Evolutionary conservation across 2,888 invertebrate genomes (phyloP).

Genomic region (Oscheius myriophilus): DNA sequence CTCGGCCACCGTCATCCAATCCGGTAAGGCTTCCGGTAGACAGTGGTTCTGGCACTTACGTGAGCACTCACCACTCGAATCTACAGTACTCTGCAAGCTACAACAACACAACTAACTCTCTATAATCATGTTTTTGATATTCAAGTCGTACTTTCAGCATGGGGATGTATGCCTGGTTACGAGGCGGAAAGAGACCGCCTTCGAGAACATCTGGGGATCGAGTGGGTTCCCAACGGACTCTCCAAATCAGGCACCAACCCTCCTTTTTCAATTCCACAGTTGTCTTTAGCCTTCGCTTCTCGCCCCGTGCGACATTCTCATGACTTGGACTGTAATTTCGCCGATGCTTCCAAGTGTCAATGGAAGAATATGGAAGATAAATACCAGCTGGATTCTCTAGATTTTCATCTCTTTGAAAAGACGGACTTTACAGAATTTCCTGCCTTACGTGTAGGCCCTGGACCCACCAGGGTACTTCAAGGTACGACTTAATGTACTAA

Average conservation of each 20-base stretch:
- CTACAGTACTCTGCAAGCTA: not conserved
- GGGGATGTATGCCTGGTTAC: constrained; percentile 66
- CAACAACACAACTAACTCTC: not conserved
- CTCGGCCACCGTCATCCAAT: constrained; percentile 15
- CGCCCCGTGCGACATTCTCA: constrained; percentile 56
- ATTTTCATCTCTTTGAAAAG: constrained; percentile 68
- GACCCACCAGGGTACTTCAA: constrained; percentile 65
- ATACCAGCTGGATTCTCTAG: constrained; percentile 47
- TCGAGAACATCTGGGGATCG: constrained; percentile 68
- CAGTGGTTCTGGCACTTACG: not conserved
- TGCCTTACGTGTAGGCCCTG: constrained; percentile 64
- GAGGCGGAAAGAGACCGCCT: constrained; percentile 66
- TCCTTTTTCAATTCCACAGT: not conserved
- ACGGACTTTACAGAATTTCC: constrained; percentile 68
- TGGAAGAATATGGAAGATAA: constrained; percentile 64
- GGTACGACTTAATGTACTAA: constrained; percentile 36
- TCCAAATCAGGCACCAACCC: constrained; percentile 48
- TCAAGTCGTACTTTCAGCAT: not conserved
- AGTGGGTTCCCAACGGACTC: constrained; percentile 67
- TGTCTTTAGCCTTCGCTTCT: constrained; percentile 20
- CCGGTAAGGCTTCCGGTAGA: constrained; percentile 8
- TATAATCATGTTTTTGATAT: not conserved
- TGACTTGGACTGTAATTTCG: constrained; percentile 67
- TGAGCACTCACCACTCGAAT: too few relatives aligned
- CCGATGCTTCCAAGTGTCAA: constrained; percentile 56